Evolutionary conservation across 1,140 invertebrate genomes (phyloP).

Genomic region (Scaptodrosophila lebanonensis): DNA sequence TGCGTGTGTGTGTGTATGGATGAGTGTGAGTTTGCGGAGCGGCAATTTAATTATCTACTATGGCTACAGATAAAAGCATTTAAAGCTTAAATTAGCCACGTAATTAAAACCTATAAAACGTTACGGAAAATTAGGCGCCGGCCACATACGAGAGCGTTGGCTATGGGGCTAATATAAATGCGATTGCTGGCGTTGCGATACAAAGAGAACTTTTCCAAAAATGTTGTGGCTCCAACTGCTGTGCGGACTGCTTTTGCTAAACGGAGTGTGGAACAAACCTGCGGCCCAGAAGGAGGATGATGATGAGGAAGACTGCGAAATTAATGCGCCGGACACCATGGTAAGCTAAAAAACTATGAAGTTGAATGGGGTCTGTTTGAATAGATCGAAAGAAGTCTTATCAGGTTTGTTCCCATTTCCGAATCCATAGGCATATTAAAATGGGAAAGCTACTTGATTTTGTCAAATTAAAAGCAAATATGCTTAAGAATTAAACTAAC

Average conservation of each 20-base stretch:
- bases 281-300: conserved; percentile 24
- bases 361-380: too few relatives aligned
- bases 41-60: not conserved
- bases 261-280: conserved; percentile 12
- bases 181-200: too few relatives aligned
- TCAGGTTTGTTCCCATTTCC: too few relatives aligned
- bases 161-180: not conserved
- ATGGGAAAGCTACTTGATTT: too few relatives aligned
- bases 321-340: conserved; percentile 46
- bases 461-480: too few relatives aligned
- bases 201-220: conserved; percentile 10
- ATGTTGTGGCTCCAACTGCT: conserved; percentile 11
- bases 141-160: not conserved
- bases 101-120: conserved; percentile 56
- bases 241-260: conserved; percentile 2
- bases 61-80: conserved; percentile 39
- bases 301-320: conserved; percentile 36
- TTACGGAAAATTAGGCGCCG: conserved; percentile 52
- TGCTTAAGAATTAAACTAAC: too few relatives aligned
- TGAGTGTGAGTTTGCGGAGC: too few relatives aligned
- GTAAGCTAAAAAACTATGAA: conserved; percentile 22
- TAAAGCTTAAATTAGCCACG: conserved; percentile 50
- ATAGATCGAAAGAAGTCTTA: too few relatives aligned
- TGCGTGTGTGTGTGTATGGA: too few relatives aligned
- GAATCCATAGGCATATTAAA: too few relatives aligned